Evolutionary conservation across 2,113 vertebrate genomes (phyloP), one percentile per base, ranked within the genome.

Genomic region (Oenanthe melanoleuca): DNA sequence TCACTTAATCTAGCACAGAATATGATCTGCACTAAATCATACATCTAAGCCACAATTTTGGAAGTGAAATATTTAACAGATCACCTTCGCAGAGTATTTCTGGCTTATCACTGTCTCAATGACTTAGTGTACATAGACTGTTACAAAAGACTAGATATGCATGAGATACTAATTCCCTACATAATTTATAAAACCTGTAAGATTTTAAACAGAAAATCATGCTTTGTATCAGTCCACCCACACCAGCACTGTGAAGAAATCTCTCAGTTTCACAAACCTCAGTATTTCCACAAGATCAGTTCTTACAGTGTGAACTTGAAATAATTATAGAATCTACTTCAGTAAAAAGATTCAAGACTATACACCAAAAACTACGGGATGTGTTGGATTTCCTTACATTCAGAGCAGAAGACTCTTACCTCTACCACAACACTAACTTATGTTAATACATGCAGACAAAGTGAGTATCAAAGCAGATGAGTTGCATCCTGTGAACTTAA

Each of bases 251-350:
- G 8, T 15, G 24, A 15, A 74, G 20, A 84, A 84, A 33, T 20
- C 60, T 63, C 26, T 65, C 20, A 47, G 20, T 66, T 71, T 60
- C 72, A 60, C 17, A 74, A 69, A 49, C 29, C 11, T 72, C 45
- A 61, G 53, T 26, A 80, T 53, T 75, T 61, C 34, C 8, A 37
- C 14, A 53, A 75, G 15, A 55, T 57, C 31, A 12, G 33, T 55
- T 88, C 22, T 65, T 66, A 38, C 0, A 34, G 20, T 0, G 0
- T 7, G 24, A 85, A 53, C 33, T 72, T 57, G 26, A 73, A 59
- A 42, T 37, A 65, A 69, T 15, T 37, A 21, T 1, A 55, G n/a
- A 49, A 85, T 57, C 49, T 69, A 59, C 21, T 75, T 82, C 33
- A 63, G 33, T 15, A 59, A 72, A 65, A 64, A 23, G 8, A 63